A percentile compares a stretch with the other conserved stretches of the same genome.
These are phyloP conservation scores for Mnemiopsis leidyi DNA, from an alignment of 37 sponge, comb jelly and placozoan species.

Conservation along the genomic window DNA sequence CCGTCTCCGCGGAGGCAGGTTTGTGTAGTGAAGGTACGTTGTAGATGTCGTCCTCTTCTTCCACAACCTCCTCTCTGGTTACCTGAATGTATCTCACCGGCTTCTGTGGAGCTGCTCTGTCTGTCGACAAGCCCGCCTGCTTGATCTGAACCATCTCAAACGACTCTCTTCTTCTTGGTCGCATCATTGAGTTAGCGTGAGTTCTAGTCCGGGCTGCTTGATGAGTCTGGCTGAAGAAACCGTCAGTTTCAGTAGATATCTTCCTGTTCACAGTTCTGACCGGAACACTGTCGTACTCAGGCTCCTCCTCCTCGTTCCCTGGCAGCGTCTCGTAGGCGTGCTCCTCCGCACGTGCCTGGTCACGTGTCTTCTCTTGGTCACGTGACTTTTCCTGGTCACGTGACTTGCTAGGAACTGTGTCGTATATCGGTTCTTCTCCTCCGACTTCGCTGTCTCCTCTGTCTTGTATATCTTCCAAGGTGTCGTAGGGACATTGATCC, in stretches of 20 bases:
- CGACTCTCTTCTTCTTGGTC: not conserved
- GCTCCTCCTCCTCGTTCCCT: not conserved
- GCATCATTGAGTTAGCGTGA: conserved; percentile 54
- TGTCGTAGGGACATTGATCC: not conserved
- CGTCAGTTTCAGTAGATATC: conserved; percentile 12
- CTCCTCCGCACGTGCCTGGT: not conserved
- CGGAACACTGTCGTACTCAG: conserved; percentile 10
- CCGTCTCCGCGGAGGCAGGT: not conserved
- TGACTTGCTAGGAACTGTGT: not conserved
- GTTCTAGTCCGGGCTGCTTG: not conserved
- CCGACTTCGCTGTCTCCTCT: not conserved
- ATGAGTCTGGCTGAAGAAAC: not conserved
- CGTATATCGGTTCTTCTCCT: conserved; percentile 22
- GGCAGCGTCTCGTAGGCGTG: not conserved
- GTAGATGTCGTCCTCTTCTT: not conserved
- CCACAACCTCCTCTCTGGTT: not conserved
- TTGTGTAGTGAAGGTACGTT: not conserved
- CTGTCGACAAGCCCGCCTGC: not conserved
- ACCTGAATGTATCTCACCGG: not conserved
- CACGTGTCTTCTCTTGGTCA: not conserved
- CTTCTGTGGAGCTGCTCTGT: not conserved
- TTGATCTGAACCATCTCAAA: conserved; percentile 36
- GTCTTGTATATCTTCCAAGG: not conserved
- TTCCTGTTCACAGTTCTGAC: not conserved
- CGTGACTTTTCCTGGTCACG: too few species aligned